Evolutionary conservation across 2,797 vertebrate genomes (phyloP).

Genomic region (Crocidura indochinensis): DNA sequence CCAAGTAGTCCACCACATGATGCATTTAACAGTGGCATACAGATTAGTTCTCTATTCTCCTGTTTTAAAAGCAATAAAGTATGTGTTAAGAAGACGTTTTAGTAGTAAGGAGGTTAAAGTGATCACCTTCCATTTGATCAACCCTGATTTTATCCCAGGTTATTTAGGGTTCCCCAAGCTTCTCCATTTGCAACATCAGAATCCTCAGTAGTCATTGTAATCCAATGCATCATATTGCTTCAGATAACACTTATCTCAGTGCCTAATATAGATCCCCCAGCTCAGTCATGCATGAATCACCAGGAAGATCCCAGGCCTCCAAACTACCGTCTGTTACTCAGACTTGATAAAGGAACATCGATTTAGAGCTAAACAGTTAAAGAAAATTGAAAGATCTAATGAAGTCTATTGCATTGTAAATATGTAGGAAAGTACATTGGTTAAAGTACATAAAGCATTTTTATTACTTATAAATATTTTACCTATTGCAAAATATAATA

Average conservation of each 20-base stretch:
- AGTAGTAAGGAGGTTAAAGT: no score
- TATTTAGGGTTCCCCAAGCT: no score
- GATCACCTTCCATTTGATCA: no score
- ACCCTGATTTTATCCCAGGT: no score
- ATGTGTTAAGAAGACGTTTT: no score
- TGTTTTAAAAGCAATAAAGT: no score
- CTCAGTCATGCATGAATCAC: no score
- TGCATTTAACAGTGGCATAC: slow-evolving; percentile 5
- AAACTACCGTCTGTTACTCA: not conserved
- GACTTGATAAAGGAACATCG: not conserved
- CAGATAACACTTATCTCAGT: no score
- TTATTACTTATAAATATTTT: slow-evolving; percentile 4
- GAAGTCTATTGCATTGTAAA: not conserved
- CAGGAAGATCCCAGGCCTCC: not conserved
- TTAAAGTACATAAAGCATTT: not conserved
- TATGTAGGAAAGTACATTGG: not conserved
- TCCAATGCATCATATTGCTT: no score
- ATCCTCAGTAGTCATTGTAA: no score
- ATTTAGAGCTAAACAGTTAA: not conserved
- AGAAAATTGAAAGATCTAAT: not conserved
- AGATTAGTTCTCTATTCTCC: not conserved
- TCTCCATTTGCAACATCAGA: no score
- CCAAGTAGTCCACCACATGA: not conserved
- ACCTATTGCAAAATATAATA: not conserved
- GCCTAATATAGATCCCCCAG: no score